Percentiles rank a stretch among this genome's conserved stretches.
phyloP scores from a whole-genome alignment of 2,113 vertebrate species.

The Dipodomys ordii region DNA sequence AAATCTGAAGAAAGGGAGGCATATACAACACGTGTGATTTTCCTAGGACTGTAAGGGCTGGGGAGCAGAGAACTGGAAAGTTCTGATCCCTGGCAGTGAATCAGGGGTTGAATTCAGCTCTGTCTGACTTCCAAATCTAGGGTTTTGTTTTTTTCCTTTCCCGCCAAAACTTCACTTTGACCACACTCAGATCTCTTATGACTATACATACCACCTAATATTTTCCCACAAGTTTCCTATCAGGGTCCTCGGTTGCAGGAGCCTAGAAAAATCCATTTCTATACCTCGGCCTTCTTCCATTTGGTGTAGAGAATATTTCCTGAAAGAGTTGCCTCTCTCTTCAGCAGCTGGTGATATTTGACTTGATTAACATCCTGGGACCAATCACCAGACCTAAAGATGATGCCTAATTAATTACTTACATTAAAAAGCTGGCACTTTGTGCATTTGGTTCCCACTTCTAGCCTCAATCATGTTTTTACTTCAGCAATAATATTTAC shows the following conservation, averaged over 20 bases:
- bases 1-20: neutral
- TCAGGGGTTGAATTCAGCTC: neutral
- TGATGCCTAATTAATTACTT: conserved; percentile 72
- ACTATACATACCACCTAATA: neutral
- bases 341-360: conserved; percentile 62
- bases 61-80: no score
- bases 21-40: neutral
- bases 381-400: conserved; percentile 59
- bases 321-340: neutral
- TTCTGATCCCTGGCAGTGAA: neutral
- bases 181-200: neutral
- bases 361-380: conserved; percentile 63
- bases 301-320: neutral
- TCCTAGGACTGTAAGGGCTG: neutral
- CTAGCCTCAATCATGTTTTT: conserved; percentile 58
- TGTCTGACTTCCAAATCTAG: neutral
- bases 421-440: conserved; percentile 63
- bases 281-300: neutral
- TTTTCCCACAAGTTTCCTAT: neutral
- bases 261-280: neutral
- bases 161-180: neutral
- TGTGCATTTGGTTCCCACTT: conserved; percentile 60
- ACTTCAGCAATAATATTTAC: conserved; percentile 72
- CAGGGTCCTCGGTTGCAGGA: neutral
- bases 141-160: neutral